These are phyloP conservation scores for Deroplatys truncata DNA, from an alignment of 2,888 invertebrate species.

Conservation along the genomic window DNA sequence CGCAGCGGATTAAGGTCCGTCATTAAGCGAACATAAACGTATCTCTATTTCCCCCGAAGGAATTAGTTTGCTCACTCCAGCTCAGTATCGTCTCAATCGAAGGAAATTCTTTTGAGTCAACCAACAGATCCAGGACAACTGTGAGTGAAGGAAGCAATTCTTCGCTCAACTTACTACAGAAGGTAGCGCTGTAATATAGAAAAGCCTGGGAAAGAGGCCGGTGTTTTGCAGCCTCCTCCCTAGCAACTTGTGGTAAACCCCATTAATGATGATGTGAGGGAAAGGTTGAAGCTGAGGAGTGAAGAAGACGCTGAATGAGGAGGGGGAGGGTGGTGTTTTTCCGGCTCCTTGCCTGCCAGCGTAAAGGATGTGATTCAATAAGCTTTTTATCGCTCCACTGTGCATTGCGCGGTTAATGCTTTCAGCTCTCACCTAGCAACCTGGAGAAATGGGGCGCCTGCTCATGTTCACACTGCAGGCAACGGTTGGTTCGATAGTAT, in stretches of 20 bases:
- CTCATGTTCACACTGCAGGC: background rate
- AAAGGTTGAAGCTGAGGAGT: conserved; percentile 6
- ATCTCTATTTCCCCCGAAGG: background rate
- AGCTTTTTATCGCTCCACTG: conserved; percentile 17
- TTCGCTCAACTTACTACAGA: background rate
- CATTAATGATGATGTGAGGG: conserved; percentile 17
- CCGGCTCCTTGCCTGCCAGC: conserved; percentile 9
- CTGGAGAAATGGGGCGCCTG: background rate
- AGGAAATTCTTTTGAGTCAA: background rate
- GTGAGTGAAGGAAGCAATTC: conserved; percentile 6
- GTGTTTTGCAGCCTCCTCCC: background rate
- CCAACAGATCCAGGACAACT: background rate
- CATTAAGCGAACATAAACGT: background rate
- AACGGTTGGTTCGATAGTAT: no score
- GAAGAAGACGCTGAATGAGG: conserved; percentile 1
- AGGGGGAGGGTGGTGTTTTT: background rate
- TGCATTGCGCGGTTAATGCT: conserved; percentile 5
- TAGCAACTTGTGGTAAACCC: conserved; percentile 16
- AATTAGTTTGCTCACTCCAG: background rate
- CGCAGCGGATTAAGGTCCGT: background rate
- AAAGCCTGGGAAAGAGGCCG: conserved; percentile 8
- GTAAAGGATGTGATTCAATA: conserved; percentile 15
- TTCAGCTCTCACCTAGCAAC: background rate
- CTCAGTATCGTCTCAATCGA: background rate
- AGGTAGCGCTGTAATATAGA: conserved; percentile 1